phyloP scores from a whole-genome alignment of 1,140 invertebrate genomes.

The Armadillidium nasatum region DNA sequence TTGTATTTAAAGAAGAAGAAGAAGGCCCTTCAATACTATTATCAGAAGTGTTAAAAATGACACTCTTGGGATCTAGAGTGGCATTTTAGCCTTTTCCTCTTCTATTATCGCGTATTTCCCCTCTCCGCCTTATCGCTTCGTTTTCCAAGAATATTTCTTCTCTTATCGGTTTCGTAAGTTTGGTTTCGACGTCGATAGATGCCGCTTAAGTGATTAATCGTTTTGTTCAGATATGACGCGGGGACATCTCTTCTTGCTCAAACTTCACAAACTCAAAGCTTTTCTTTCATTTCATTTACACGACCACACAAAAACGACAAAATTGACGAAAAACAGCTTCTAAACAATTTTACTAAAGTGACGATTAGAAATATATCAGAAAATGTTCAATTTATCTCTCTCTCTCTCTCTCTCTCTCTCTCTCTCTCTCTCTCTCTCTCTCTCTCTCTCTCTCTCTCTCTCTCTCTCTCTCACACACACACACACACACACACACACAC shows the following conservation, averaged over 20 bases:
- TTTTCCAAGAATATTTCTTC: neutral
- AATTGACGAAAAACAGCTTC: neutral
- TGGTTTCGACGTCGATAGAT: slow-evolving; percentile 7
- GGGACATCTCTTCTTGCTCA: neutral
- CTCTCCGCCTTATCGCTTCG: slow-evolving; percentile 7
- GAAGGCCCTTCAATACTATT: slow-evolving; percentile 9
- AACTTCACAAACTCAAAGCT: neutral
- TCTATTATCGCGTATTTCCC: slow-evolving; percentile 8
- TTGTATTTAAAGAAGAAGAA: neutral
- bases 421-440: no score
- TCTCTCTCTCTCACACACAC: no score
- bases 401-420: no score
- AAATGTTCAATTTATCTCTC: no score
- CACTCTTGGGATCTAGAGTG: slow-evolving; percentile 10
- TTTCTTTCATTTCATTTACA: neutral
- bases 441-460: no score
- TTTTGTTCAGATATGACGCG: neutral
- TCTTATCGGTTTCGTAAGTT: slow-evolving; percentile 5
- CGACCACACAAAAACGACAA: neutral
- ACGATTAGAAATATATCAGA: no score
- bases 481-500: no score
- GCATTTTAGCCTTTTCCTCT: slow-evolving; percentile 9
- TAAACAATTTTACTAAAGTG: no score
- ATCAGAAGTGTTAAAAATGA: slow-evolving; percentile 13
- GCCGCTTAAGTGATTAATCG: slow-evolving; percentile 1